Evolutionary conservation across 30 jellyfish, hydroid and myxozoan genomes (phyloP).

Genomic region (Pelagia noctiluca): DNA sequence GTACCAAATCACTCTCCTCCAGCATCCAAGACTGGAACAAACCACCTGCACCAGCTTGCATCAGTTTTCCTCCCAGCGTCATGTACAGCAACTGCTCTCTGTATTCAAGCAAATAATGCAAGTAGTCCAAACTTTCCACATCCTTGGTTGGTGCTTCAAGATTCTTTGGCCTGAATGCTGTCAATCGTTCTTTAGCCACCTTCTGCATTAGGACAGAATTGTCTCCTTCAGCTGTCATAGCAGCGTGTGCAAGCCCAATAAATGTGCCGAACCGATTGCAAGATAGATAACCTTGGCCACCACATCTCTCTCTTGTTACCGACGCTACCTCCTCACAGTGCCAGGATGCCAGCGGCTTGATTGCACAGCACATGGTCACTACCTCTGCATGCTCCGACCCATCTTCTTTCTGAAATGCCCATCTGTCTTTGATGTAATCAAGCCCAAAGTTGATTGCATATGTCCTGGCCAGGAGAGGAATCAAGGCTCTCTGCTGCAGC

Average conservation of each 20-base stretch:
- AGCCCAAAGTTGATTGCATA: constrained; percentile 78
- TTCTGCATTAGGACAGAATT: constrained; percentile 92
- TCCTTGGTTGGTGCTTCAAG: constrained; percentile 72
- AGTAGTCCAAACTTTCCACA: constrained; percentile 53
- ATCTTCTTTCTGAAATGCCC: constrained; percentile 90
- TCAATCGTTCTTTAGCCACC: constrained; percentile 89
- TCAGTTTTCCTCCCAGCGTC: constrained; percentile 76
- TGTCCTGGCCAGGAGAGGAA: constrained; percentile 89
- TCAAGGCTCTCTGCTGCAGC: constrained; percentile 89
- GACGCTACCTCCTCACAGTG: constrained; percentile 91
- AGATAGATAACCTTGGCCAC: constrained; percentile 95
- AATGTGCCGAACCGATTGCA: constrained; percentile 86
- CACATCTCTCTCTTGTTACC: constrained; percentile 89
- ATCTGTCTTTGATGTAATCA: constrained; percentile 87
- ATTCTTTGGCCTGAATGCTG: constrained; percentile 65
- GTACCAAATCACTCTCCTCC: constrained; percentile 89
- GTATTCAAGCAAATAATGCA: constrained; percentile 80
- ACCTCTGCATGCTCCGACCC: constrained; percentile 88
- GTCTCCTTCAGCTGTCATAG: constrained; percentile 97
- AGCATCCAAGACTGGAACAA: constrained; percentile 90
- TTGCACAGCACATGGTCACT: constrained; percentile 95
- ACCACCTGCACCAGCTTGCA: constrained; percentile 77
- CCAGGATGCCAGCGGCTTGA: constrained; percentile 95
- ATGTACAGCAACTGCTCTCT: constrained; percentile 79
- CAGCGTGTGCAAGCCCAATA: constrained; percentile 88